Base-by-base conservation (phyloP, 2,888 invertebrate species). In the Sceliomorpha sp. region DNA sequence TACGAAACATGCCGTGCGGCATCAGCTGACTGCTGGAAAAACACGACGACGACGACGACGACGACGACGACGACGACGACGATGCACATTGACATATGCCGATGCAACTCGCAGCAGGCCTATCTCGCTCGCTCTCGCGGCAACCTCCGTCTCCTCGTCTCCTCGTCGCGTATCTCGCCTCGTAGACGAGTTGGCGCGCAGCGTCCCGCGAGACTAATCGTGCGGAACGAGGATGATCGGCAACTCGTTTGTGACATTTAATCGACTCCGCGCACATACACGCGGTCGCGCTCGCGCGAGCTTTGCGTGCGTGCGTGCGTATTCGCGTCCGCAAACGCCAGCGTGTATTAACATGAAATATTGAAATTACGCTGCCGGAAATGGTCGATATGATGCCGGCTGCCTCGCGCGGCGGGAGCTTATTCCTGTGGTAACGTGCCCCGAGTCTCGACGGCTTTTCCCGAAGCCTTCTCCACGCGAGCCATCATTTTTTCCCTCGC, bases 151-250 rank as follows among this genome's bases (percentile, higher is more conserved):
- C 14, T 15, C 17, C 39, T 9, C 36, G 8, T n/a, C n/a, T 60
- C 55, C n/a, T 29, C 17, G 34, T 60, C 34, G 10, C 53, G 51
- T 60, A 44, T 60, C 45, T 60, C 45, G 13, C 63, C 29, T 47
- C 20, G 68, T 62, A 68, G 68, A 62, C 68, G 56, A 58, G 56
- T 50, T 51, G 68, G 62, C 60, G 67, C 55, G 47, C 48, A 45
- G 53, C 40, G 24, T 13, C 51, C 45, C 62, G 56, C 55, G 68
- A 32, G 48, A 58, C 63, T 68, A 68, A 63, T 68, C 68, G 63
- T 40, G 63, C 63, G 63, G 63, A 68, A 71, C 70, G 66, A 40
- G 56, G 55, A 69, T 63, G 62, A 69, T 63, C 63, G 69, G 51
- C 24, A 69, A 69, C 69, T 69, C 69, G 63, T 63, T 69, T 48